These are phyloP conservation scores for Trachelus iudaicus DNA, from an alignment of 2,888 invertebrate species.

Conservation along the genomic window DNA sequence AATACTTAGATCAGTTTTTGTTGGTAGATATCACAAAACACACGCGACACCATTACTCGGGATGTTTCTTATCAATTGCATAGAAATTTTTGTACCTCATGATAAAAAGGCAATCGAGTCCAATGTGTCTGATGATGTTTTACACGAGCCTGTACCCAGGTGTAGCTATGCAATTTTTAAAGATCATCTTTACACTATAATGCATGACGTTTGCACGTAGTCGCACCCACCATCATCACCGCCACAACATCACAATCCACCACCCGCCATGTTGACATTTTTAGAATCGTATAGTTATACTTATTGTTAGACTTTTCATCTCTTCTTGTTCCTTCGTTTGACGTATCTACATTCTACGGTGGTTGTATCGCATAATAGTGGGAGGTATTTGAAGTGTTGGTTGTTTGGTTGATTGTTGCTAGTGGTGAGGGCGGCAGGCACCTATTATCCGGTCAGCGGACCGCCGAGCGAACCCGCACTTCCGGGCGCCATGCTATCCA, in stretches of 20 bases:
- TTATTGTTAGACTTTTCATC: background rate
- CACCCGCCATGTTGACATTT: background rate
- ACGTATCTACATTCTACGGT: conserved; percentile 13
- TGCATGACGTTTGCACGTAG: conserved; percentile 45
- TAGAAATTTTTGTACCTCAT: background rate
- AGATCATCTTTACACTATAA: background rate
- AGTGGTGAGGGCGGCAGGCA: conserved; percentile 94
- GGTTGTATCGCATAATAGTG: conserved; percentile 40
- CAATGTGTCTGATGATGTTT: background rate
- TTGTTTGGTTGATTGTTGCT: conserved; percentile 71
- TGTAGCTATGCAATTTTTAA: background rate
- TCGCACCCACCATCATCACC: conserved; percentile 28
- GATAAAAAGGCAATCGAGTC: background rate
- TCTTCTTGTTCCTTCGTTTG: conserved; percentile 15
- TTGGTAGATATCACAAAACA: background rate
- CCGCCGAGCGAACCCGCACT: conserved; percentile 71
- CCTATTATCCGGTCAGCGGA: conserved; percentile 88
- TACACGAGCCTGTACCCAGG: background rate
- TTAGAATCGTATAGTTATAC: conserved; percentile 4
- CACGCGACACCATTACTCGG: background rate
- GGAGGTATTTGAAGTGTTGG: conserved; percentile 66
- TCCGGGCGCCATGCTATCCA: conserved; percentile 68
- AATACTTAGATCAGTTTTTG: background rate
- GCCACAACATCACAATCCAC: background rate
- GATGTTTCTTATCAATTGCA: background rate